These are phyloP conservation scores for Tethya wilhelma DNA, from an alignment of 37 sponge, comb jelly and placozoan species.

Conservation along the genomic window DNA sequence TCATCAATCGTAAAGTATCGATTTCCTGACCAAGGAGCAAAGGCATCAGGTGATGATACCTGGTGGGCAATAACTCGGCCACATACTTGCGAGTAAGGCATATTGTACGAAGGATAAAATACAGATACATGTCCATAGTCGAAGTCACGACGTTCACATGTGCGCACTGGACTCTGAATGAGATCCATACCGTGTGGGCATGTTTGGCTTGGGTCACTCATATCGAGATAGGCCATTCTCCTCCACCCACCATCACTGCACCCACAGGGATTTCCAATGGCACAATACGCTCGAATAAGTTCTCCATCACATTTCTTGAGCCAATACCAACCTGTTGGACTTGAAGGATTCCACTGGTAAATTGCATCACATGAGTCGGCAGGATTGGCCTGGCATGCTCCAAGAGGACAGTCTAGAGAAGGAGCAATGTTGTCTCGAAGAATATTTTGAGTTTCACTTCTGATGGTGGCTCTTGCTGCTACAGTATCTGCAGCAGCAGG, in stretches of 20 bases:
- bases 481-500: not conserved
- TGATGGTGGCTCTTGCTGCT: not conserved
- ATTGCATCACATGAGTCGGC: not conserved
- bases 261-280: not conserved
- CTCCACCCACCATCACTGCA: not conserved
- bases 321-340: not conserved
- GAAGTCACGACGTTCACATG: not conserved
- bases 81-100: not conserved
- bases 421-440: not conserved
- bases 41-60: not conserved
- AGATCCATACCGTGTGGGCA: not conserved
- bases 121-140: not conserved
- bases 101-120: not conserved
- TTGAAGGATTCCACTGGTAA: not conserved
- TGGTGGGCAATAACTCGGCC: not conserved
- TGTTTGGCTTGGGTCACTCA: not conserved
- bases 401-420: not conserved
- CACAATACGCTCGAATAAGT: not conserved
- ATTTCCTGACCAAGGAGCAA: not conserved
- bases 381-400: not conserved
- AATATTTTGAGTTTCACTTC: not conserved
- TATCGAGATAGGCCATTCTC: not conserved
- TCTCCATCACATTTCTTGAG: not conserved
- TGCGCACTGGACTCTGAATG: not conserved
- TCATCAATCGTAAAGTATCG: not conserved